Percentiles rank a stretch among this genome's conserved stretches.
These are phyloP conservation scores for Gallinago solitaria DNA, from an alignment of 2,797 vertebrate species.

Conservation along the genomic window DNA sequence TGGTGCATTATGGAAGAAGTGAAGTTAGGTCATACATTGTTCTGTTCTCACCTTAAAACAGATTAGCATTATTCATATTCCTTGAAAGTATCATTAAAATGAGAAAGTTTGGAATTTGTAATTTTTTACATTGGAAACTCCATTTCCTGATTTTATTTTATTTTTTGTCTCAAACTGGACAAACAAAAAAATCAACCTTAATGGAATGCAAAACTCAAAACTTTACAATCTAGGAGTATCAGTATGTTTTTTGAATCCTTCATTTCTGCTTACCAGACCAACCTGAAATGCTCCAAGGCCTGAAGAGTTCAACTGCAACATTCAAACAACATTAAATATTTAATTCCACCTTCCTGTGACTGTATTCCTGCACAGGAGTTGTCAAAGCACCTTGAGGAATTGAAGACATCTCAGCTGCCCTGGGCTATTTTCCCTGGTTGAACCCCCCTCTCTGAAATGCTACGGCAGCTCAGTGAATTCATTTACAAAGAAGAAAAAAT, in stretches of 20 bases:
- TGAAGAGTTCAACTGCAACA: background rate
- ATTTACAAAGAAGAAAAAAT: background rate
- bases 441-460: background rate
- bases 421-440: background rate
- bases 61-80: background rate
- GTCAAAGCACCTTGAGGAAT: background rate
- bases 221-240: background rate
- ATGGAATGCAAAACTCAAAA: background rate
- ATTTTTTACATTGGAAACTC: background rate
- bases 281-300: background rate
- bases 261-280: background rate
- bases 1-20: background rate
- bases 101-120: background rate
- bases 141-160: background rate
- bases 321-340: background rate
- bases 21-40: background rate
- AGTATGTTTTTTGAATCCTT: background rate
- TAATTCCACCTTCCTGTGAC: background rate
- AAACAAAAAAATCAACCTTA: background rate
- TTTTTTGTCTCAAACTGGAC: background rate
- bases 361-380: background rate
- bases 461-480: background rate
- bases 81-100: background rate
- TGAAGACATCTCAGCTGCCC: background rate
- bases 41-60: background rate